These are phyloP conservation scores for Lepus oiostolus DNA, from an alignment of 2,797 vertebrate genomes.

Conservation along the genomic window DNA sequence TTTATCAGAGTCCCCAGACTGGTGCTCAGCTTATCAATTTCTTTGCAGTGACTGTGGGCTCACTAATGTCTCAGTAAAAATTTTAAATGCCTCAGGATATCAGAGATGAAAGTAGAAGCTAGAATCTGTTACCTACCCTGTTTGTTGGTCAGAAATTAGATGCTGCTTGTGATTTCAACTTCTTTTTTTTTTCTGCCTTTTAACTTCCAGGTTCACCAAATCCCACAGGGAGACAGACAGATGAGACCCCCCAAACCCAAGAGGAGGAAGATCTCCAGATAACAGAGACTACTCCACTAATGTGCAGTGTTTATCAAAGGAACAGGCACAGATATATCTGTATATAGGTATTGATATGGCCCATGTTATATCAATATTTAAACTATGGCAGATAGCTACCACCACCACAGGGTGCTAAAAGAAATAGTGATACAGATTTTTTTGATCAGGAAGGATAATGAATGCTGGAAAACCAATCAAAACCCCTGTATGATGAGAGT, in stretches of 20 bases:
- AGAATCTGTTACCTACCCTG: neutral
- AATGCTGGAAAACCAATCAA: conserved; percentile 93
- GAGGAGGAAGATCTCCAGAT: conserved; percentile 99
- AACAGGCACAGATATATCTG: conserved; percentile 86
- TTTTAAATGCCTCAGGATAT: neutral
- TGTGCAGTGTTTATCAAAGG: conserved; percentile 88
- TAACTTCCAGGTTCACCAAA: conserved; percentile 91
- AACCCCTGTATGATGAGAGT: conserved; percentile 90
- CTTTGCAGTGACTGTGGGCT: neutral
- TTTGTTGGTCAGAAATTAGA: conserved; percentile 39
- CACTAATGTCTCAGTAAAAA: neutral
- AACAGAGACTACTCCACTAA: conserved; percentile 95
- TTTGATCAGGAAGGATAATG: conserved; percentile 88
- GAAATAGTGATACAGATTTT: conserved; percentile 90
- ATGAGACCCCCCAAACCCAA: conserved; percentile 98
- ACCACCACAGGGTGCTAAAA: conserved; percentile 92
- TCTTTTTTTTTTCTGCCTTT: conserved; percentile 33
- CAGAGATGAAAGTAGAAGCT: neutral
- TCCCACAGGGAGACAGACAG: conserved; percentile 96
- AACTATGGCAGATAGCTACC: conserved; percentile 86
- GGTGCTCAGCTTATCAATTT: neutral
- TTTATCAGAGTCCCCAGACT: neutral
- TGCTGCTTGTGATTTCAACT: conserved; percentile 50
- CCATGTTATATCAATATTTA: conserved; percentile 84
- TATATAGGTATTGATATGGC: conserved; percentile 86